Conservation (phyloP, 2,113 vertebrate species). For the Neolamprologus cancellatus region DNA sequence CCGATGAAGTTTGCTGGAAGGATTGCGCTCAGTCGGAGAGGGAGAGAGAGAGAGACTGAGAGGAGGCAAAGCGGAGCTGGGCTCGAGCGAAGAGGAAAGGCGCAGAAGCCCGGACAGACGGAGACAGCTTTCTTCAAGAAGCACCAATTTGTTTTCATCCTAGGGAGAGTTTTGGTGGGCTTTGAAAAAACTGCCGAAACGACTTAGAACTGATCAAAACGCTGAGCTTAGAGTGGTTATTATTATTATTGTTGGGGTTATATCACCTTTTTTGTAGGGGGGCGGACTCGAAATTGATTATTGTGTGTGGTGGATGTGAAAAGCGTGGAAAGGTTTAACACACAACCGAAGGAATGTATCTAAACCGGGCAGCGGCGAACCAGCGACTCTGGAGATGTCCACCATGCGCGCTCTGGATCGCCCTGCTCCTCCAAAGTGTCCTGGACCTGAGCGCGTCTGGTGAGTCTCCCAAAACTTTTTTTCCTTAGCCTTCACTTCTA, state of each 20-base stretch:
- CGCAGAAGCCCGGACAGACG: neutral
- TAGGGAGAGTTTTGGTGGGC: neutral
- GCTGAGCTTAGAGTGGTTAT: neutral
- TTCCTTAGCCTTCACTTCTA: neutral
- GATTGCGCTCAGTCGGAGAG: slow-evolving; percentile 28
- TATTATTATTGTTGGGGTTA: neutral
- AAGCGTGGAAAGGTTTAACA: slow-evolving; percentile 7
- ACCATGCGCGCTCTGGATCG: slow-evolving; percentile 46
- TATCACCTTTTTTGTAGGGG: neutral
- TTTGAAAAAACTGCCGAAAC: neutral
- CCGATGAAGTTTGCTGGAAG: slow-evolving; percentile 25
- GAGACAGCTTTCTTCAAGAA: slow-evolving; percentile 3
- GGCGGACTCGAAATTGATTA: neutral
- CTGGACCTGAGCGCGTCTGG: slow-evolving; percentile 55
- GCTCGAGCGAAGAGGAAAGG: slow-evolving; percentile 24
- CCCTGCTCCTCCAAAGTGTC: slow-evolving; percentile 43
- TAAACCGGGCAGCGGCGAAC: slow-evolving; percentile 49
- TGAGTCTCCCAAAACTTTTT: slow-evolving; percentile 25
- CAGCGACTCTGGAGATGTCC: slow-evolving; percentile 61
- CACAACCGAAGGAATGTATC: slow-evolving; percentile 69
- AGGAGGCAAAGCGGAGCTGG: slow-evolving; percentile 13
- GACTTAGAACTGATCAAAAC: neutral
- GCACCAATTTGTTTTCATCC: neutral
- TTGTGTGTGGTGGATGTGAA: slow-evolving; percentile 61
- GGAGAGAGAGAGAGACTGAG: neutral